Base-by-base conservation (phyloP, 2,797 vertebrate species). In the Hafferia zeledoni region DNA sequence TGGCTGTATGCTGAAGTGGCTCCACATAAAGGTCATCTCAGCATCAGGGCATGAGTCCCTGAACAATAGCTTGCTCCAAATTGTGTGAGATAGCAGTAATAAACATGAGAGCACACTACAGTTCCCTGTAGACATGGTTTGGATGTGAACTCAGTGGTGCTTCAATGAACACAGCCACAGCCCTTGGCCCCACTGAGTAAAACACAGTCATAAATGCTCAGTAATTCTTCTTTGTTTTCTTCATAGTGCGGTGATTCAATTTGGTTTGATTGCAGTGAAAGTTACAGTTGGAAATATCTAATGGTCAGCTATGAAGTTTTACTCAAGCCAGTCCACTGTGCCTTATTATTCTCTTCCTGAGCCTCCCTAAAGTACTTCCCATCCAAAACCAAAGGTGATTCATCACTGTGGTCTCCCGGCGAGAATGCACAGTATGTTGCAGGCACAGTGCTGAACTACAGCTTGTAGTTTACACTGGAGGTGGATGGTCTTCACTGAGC, bases 141-240 rank as follows among this genome's bases (percentile, higher is more conserved):
- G 71, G 64, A 57, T 91, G 65, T 57, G 80, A 90, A 69, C 53
- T 90, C 85, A 13, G 50, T 25, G 23, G 65, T 91, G 63, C 65
- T 81, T 79, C 17, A 5, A 5, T 6, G 7, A 93, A 79, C 67
- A 65, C 35, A 85, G 46, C 33, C 85, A 47, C 53, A 78, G 77
- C 63, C 60, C 47, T 79, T 86, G 46, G 55, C 39, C 75, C 28
- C 50, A 27, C 76, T 11, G 67, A 65, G 78, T 37, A 37, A 70
- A 59, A 52, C 16, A 83, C 25, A 71, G 41, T 22, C 56, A 6
- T 79, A 90, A 94, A 64, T 46, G 46, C 61, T 88, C 77, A 64
- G 74, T 72, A 89, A 86, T 90, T 90, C 79, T 44, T 91, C 57
- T 87, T 71, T 85, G 78, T 88, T 93, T 91, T 82, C 63, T 80